Percentiles rank a stretch among this genome's conserved stretches.
Evolutionary conservation across 2,888 invertebrate species (phyloP).

Genomic region (Hoplodrina blanda): DNA sequence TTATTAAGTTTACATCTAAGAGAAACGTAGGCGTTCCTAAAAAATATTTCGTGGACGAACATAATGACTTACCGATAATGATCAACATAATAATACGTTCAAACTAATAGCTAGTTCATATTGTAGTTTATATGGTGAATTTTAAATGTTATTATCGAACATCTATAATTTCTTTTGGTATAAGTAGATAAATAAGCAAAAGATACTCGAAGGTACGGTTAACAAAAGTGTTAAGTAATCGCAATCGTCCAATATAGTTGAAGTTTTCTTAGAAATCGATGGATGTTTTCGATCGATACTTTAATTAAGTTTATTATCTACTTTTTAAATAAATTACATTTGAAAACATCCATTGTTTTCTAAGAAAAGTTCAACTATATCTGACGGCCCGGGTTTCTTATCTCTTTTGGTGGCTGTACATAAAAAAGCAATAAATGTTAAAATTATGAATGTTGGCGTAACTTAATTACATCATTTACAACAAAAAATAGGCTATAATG

Average conservation of each 20-base stretch:
- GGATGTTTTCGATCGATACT: no score
- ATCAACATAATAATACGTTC: constrained; percentile 80
- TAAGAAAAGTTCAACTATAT: no score
- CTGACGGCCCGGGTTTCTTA: no score
- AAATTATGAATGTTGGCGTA: constrained; percentile 26
- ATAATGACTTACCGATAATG: constrained; percentile 84
- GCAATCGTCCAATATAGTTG: no score
- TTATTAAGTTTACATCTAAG: constrained; percentile 68
- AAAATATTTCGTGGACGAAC: constrained; percentile 81
- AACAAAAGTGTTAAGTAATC: no score
- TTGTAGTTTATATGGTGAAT: constrained; percentile 68
- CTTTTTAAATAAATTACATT: no score
- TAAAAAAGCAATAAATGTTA: constrained; percentile 23
- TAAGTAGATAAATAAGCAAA: constrained; percentile 25
- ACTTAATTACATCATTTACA: constrained; percentile 50
- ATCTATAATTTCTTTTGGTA: constrained; percentile 52
- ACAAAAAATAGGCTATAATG: constrained; percentile 31
- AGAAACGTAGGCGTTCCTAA: constrained; percentile 77
- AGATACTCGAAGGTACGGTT: background rate
- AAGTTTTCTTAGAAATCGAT: no score
- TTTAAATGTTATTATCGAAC: constrained; percentile 55
- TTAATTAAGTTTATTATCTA: no score
- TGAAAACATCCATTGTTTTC: no score
- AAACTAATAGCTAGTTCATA: constrained; percentile 70
- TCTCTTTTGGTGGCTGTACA: no score